Evolutionary conservation across 2,888 invertebrate genomes (phyloP).

Genomic region (Flexamia atlantica): DNA sequence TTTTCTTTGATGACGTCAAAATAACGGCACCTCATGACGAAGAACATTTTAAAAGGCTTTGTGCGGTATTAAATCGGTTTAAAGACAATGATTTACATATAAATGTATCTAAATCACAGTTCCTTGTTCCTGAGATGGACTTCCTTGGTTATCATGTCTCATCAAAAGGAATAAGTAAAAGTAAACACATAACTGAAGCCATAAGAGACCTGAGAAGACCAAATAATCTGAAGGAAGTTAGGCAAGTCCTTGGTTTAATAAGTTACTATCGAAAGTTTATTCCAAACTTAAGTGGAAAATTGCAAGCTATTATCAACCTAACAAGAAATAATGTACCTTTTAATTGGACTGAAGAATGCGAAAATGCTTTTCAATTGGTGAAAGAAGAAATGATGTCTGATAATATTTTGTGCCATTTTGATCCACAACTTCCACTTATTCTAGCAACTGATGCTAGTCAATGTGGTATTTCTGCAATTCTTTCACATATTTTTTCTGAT

Average conservation of each 20-base stretch:
- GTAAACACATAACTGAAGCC: not conserved
- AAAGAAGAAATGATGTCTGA: not conserved
- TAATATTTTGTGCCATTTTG: conserved; percentile 17
- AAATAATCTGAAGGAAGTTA: not conserved
- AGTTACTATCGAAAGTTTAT: conserved; percentile 7
- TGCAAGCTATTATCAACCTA: not conserved
- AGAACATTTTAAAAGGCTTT: not conserved
- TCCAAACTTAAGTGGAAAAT: not conserved
- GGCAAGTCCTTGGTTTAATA: not conserved
- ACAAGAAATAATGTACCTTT: not conserved
- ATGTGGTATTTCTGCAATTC: not conserved
- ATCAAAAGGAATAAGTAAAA: not conserved
- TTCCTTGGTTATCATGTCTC: not conserved
- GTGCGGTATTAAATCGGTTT: not conserved
- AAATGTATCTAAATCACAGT: not conserved
- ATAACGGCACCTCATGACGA: not conserved
- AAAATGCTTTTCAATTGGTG: not conserved
- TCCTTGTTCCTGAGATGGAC: not conserved
- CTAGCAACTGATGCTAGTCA: conserved; percentile 41
- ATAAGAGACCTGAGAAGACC: not conserved
- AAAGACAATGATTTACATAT: not conserved
- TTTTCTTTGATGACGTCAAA: conserved; percentile 1
- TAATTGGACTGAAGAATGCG: not conserved
- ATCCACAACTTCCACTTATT: conserved; percentile 45
- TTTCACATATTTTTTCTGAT: not conserved